Conservation (phyloP, 2,113 vertebrate species). For the Dendropsophus ebraccatus region DNA sequence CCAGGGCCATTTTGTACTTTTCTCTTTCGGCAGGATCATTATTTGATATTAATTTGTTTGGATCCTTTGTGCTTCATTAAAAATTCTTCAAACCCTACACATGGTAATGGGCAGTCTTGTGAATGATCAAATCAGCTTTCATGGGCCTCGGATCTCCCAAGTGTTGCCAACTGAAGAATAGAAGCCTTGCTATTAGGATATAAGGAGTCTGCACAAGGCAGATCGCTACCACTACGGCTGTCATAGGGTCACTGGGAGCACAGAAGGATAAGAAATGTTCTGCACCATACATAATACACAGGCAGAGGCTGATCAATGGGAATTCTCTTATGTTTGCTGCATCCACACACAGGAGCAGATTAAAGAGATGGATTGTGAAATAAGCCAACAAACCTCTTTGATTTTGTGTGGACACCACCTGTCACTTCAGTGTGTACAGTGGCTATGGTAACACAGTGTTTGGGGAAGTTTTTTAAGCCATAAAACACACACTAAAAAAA, state of each 20-base stretch:
- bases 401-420: not conserved
- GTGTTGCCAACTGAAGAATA: not conserved
- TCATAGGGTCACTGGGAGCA: not conserved
- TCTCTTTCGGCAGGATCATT: constrained; percentile 8
- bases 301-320: not conserved
- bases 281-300: not conserved
- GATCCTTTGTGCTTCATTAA: constrained; percentile 45
- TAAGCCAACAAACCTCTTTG: not conserved
- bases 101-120: not conserved
- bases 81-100: not conserved
- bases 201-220: not conserved
- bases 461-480: too few species aligned
- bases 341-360: not conserved
- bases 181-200: not conserved
- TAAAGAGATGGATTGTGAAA: constrained; percentile 24
- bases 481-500: too few species aligned
- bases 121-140: not conserved
- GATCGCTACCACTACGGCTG: not conserved
- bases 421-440: not conserved
- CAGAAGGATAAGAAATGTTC: not conserved
- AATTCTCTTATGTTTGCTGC: not conserved
- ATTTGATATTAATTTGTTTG: constrained; percentile 42
- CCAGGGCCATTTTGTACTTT: constrained; percentile 11
- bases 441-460: too few species aligned
- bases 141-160: not conserved